phyloP scores from a whole-genome alignment of 2,113 vertebrate species.

The Holacanthus passer region DNA sequence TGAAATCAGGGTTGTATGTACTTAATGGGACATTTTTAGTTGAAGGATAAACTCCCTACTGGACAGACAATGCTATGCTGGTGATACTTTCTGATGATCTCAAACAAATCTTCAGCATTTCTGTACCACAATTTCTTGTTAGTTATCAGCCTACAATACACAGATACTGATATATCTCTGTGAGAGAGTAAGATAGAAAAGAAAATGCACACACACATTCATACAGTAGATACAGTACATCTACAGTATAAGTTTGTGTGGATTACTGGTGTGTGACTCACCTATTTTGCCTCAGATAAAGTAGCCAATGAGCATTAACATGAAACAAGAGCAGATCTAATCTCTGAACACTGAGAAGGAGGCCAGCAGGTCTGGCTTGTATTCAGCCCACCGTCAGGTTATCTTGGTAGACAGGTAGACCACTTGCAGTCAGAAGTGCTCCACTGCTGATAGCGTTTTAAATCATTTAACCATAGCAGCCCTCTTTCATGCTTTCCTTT shows the following conservation, averaged over 20 bases:
- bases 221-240: not conserved
- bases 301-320: slow-evolving; percentile 25
- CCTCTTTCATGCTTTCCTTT: slow-evolving; percentile 16
- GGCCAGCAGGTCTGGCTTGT: slow-evolving; percentile 15
- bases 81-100: not conserved
- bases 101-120: not conserved
- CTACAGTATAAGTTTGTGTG: not conserved
- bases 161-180: not conserved
- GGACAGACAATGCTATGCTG: not conserved
- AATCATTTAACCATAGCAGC: slow-evolving; percentile 30
- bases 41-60: not conserved
- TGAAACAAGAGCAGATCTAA: slow-evolving; percentile 16
- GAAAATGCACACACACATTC: not conserved
- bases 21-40: not conserved
- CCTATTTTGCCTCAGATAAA: slow-evolving; percentile 14
- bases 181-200: not conserved
- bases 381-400: slow-evolving; percentile 29
- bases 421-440: slow-evolving; percentile 28
- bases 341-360: slow-evolving; percentile 6
- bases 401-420: slow-evolving; percentile 46
- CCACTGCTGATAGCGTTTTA: slow-evolving; percentile 36
- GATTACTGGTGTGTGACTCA: no score
- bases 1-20: no score
- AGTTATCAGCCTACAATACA: not conserved
- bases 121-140: not conserved